Conservation (phyloP, 2,888 invertebrate species). For the Lasioglossum calceatum region DNA sequence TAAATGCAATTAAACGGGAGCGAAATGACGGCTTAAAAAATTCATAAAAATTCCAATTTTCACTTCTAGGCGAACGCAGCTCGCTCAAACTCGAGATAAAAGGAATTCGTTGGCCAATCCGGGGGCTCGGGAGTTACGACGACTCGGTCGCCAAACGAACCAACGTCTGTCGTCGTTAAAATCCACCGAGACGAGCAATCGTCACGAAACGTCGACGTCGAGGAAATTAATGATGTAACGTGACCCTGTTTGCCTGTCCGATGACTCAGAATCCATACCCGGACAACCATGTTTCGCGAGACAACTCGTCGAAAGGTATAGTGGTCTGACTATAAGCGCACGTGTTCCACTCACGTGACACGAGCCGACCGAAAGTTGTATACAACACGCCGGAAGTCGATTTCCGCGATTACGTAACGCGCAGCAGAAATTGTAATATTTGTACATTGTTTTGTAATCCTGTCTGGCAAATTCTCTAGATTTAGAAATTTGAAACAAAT, state of each 20-base stretch:
- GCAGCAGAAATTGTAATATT: no score
- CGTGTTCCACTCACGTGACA: constrained; percentile 49
- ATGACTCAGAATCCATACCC: constrained; percentile 68
- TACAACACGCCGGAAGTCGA: not conserved
- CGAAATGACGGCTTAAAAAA: no score
- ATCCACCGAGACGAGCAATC: constrained; percentile 6
- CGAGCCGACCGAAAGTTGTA: constrained; percentile 5
- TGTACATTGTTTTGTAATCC: no score
- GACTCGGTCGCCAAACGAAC: not conserved
- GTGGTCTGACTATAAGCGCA: constrained; percentile 14
- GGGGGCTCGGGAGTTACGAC: not conserved
- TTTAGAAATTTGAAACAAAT: no score
- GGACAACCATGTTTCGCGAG: constrained; percentile 32
- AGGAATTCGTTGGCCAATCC: not conserved
- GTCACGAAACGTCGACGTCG: constrained; percentile 35
- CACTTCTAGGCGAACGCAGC: no score
- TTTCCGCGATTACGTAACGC: not conserved
- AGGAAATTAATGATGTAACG: constrained; percentile 64
- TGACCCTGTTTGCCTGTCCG: constrained; percentile 53
- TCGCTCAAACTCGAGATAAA: not conserved
- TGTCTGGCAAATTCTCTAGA: no score
- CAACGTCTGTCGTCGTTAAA: constrained; percentile 8
- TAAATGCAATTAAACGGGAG: no score
- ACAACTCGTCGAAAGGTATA: constrained; percentile 13
- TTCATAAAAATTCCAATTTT: not conserved